These are phyloP conservation scores for Troglohyphantes excavatus DNA, from an alignment of 2,888 invertebrate genomes.

Conservation along the genomic window DNA sequence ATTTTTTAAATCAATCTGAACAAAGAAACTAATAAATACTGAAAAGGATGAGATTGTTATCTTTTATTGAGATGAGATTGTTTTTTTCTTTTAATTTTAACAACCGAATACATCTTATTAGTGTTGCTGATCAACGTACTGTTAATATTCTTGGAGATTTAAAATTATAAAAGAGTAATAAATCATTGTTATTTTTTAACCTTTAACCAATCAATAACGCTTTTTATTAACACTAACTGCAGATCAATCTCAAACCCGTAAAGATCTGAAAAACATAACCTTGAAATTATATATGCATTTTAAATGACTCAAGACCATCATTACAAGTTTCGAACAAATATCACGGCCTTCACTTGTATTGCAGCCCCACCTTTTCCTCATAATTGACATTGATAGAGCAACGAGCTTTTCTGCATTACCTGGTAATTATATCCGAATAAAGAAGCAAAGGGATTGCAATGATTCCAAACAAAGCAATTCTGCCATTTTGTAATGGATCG, in stretches of 20 bases:
- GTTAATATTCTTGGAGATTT: no score
- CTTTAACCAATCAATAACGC: neutral
- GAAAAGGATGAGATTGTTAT: no score
- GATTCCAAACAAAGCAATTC: neutral
- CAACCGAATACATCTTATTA: no score
- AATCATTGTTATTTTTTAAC: neutral
- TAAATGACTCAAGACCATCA: neutral
- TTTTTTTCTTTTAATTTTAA: no score
- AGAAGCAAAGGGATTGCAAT: neutral
- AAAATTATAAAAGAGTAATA: no score
- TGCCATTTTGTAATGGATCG: no score
- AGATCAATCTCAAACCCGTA: neutral
- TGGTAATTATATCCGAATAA: neutral
- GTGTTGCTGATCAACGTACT: no score
- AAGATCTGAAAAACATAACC: neutral
- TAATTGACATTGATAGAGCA: neutral
- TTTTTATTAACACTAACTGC: neutral
- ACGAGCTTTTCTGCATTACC: neutral
- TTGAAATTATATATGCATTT: neutral
- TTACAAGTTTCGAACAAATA: neutral
- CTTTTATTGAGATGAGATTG: no score
- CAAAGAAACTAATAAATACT: no score
- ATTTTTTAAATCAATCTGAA: no score
- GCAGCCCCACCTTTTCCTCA: neutral
- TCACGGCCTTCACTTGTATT: neutral